These are phyloP conservation scores for Bufotes viridis DNA, from an alignment of 2,797 vertebrate species.

Conservation along the genomic window DNA sequence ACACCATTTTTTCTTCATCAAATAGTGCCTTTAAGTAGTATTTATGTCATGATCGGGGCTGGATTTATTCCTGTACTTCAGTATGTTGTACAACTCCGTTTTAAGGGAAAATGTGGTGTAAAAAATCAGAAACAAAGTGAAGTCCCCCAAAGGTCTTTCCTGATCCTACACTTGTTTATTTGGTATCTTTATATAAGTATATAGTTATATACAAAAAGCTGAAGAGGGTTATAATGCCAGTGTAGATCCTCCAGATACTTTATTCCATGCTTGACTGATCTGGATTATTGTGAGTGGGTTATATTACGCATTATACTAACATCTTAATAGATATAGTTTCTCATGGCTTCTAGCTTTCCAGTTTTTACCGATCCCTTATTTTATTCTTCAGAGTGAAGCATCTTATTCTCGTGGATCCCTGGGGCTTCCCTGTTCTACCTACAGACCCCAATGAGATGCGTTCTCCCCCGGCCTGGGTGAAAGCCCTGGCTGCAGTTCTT, in stretches of 20 bases:
- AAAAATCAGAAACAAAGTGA: too few relatives aligned
- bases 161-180: too few relatives aligned
- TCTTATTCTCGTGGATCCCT: slow-evolving; percentile 90
- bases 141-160: too few relatives aligned
- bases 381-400: slow-evolving; percentile 80
- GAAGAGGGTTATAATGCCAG: too few relatives aligned
- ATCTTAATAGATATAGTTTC: not conserved
- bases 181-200: too few relatives aligned
- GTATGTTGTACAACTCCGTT: too few relatives aligned
- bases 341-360: not conserved
- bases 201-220: too few relatives aligned
- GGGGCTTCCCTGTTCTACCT: slow-evolving; percentile 83
- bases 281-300: not conserved
- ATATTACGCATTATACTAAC: not conserved
- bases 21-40: too few relatives aligned
- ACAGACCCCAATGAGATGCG: slow-evolving; percentile 76
- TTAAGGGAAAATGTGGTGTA: too few relatives aligned
- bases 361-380: not conserved
- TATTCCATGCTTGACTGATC: not conserved
- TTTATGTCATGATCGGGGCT: too few relatives aligned
- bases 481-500: slow-evolving; percentile 77
- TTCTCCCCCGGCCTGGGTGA: slow-evolving; percentile 78
- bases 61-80: too few relatives aligned
- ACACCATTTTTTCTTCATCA: too few relatives aligned
- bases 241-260: not conserved